A percentile compares a stretch with the other conserved stretches of the same genome.
Conservation (phyloP, 2,888 invertebrate genomes). For the Campoplex capitator region DNA sequence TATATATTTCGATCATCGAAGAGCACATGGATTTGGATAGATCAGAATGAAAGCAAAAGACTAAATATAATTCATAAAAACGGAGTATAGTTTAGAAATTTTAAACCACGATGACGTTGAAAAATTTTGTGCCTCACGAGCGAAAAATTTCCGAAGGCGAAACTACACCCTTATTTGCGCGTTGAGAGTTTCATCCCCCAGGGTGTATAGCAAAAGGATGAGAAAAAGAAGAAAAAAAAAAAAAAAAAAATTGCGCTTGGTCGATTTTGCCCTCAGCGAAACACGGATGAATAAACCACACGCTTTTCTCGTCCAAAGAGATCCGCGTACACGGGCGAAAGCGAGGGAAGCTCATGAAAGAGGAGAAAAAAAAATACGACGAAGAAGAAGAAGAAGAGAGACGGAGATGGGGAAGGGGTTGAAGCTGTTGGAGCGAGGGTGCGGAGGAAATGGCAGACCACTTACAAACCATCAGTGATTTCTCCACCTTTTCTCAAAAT, state of each 20-base stretch:
- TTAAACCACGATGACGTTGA: background rate
- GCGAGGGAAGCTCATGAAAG: conserved; percentile 28
- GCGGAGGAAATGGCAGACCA: background rate
- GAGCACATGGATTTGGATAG: too few relatives aligned
- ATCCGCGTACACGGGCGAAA: conserved; percentile 30
- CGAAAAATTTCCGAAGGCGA: conserved; percentile 2
- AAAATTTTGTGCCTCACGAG: conserved; percentile 13
- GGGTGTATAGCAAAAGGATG: background rate
- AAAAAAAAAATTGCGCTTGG: background rate
- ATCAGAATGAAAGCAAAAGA: background rate
- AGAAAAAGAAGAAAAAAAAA: background rate
- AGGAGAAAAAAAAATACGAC: conserved; percentile 15
- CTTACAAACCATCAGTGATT: background rate
- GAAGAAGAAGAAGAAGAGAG: conserved; percentile 1
- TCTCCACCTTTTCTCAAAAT: background rate
- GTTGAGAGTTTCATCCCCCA: conserved; percentile 23
- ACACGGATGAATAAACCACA: conserved; percentile 56
- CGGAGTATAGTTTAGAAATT: background rate
- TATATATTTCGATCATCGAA: too few relatives aligned
- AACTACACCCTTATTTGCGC: conserved; percentile 32
- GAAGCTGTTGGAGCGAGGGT: conserved; percentile 34
- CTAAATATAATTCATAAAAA: background rate
- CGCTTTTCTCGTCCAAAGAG: conserved; percentile 38
- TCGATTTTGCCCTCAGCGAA: conserved; percentile 41
- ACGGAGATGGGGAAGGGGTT: conserved; percentile 10